A percentile compares a stretch with the other conserved stretches of the same genome.
Evolutionary conservation across 2,113 vertebrate genomes (phyloP).

Genomic region (Pterocles burchelli): DNA sequence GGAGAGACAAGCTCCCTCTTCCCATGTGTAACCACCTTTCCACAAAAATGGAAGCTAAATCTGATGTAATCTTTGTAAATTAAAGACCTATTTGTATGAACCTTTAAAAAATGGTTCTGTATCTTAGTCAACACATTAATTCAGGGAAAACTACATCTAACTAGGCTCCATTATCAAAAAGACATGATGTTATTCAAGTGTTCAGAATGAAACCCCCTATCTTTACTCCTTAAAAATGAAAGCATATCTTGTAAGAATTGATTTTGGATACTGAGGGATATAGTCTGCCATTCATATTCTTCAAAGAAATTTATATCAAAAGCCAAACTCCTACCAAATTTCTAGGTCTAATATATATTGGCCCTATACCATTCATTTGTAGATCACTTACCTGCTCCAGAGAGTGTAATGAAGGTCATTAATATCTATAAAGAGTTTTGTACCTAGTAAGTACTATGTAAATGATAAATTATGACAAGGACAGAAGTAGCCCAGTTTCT

Average conservation of each 20-base stretch:
- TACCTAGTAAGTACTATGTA: background rate
- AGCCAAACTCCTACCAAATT: background rate
- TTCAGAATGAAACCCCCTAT: background rate
- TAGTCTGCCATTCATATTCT: background rate
- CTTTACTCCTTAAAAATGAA: conserved; percentile 18
- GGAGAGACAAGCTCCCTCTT: background rate
- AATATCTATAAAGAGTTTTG: background rate
- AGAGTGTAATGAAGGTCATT: background rate
- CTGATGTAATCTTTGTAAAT: background rate
- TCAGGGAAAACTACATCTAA: background rate
- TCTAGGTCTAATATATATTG: background rate
- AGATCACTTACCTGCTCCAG: background rate
- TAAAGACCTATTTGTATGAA: background rate
- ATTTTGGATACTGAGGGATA: background rate
- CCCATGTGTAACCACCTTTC: background rate
- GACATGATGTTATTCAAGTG: background rate
- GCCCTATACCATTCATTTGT: background rate
- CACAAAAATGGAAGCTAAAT: background rate
- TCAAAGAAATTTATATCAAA: background rate
- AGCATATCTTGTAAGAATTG: background rate
- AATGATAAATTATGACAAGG: background rate
- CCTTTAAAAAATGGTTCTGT: background rate
- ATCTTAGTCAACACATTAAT: background rate
- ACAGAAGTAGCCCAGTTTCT: background rate
- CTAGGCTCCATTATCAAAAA: background rate